Conservation (phyloP, 2,113 vertebrate species). For the Chaetodon auriga region DNA sequence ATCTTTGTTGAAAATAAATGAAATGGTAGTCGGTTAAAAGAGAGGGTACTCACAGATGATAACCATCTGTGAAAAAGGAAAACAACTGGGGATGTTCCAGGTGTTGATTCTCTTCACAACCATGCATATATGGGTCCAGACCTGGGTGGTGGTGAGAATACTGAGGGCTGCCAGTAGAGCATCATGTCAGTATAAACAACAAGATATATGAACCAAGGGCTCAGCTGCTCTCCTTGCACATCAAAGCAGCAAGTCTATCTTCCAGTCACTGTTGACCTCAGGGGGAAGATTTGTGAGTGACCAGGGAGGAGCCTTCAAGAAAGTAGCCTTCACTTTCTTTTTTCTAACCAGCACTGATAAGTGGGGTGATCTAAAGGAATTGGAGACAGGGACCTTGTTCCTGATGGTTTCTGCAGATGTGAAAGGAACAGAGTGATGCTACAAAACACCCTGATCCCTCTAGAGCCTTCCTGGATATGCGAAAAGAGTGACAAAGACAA, state of each 20-base stretch:
- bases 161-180: conserved; percentile 69
- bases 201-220: conserved; percentile 76
- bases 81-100: not conserved
- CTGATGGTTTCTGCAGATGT: conserved; percentile 65
- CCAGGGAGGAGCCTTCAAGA: conserved; percentile 74
- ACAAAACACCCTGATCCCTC: conserved; percentile 32
- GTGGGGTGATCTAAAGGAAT: conserved; percentile 43
- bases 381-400: conserved; percentile 18
- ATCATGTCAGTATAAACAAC: conserved; percentile 80
- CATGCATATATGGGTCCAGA: conserved; percentile 9
- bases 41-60: not conserved
- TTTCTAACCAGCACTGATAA: conserved; percentile 42
- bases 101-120: not conserved
- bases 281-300: conserved; percentile 80
- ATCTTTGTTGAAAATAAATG: not conserved
- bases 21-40: not conserved
- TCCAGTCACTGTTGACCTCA: conserved; percentile 75
- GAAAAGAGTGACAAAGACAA: conserved; percentile 21
- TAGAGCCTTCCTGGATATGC: conserved; percentile 2
- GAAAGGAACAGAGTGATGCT: conserved; percentile 22
- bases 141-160: not conserved
- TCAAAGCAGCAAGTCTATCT: conserved; percentile 76
- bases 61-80: not conserved
- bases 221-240: conserved; percentile 76
- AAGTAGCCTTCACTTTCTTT: conserved; percentile 26